Evolutionary conservation across 2,888 invertebrate species (phyloP).

Genomic region (Epinotia nisella): DNA sequence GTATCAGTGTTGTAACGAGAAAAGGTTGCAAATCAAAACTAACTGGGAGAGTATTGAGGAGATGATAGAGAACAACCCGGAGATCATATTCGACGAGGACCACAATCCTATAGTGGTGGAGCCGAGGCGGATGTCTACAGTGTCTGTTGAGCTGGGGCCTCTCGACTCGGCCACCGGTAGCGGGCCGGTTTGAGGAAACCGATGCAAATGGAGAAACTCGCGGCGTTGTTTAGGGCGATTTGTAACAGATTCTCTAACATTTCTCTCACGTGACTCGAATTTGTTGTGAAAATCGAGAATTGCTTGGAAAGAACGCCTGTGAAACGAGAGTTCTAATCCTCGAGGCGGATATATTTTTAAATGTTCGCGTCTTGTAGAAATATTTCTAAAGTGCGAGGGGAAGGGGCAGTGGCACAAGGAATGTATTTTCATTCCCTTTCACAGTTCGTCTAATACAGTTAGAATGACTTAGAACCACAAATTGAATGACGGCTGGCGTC

Average conservation of each 20-base stretch:
- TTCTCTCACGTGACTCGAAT: slow-evolving; percentile 53
- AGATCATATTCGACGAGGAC: slow-evolving; percentile 77
- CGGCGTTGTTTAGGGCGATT: slow-evolving; percentile 64
- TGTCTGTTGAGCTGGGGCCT: slow-evolving; percentile 39
- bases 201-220: slow-evolving; percentile 61
- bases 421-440: background rate
- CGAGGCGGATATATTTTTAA: background rate
- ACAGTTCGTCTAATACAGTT: background rate
- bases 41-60: slow-evolving; percentile 78
- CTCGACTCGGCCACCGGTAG: slow-evolving; percentile 52
- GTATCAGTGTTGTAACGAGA: slow-evolving; percentile 72
- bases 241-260: slow-evolving; percentile 62
- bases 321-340: background rate
- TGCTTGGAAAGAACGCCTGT: slow-evolving; percentile 51
- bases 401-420: background rate
- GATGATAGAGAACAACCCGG: slow-evolving; percentile 80
- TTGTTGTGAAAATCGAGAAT: slow-evolving; percentile 46
- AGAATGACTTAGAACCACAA: background rate
- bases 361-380: background rate
- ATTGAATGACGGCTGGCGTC: background rate
- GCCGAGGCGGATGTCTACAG: slow-evolving; percentile 53
- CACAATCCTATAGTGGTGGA: slow-evolving; percentile 74
- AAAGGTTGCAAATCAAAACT: slow-evolving; percentile 62
- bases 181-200: slow-evolving; percentile 57
- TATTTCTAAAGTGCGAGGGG: background rate